phyloP scores from a whole-genome alignment of 2,113 vertebrate species.

The Haemorhous mexicanus region DNA sequence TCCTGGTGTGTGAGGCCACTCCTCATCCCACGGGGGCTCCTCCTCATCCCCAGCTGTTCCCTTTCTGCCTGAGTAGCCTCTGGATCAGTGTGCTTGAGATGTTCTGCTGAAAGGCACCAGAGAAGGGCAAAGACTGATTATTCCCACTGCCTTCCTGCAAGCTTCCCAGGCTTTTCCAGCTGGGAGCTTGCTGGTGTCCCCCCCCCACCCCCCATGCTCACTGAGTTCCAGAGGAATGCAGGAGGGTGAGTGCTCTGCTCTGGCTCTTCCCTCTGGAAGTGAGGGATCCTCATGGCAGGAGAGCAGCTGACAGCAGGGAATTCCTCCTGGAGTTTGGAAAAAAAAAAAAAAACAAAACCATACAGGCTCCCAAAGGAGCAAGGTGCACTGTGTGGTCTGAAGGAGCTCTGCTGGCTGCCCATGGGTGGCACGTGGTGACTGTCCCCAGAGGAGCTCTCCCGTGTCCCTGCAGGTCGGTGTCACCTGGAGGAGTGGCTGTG shows the following conservation, averaged over 20 bases:
- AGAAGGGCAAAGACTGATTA: slow-evolving; percentile 9
- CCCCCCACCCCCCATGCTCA: not conserved
- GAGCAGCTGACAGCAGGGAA: not conserved
- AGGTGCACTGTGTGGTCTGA: not conserved
- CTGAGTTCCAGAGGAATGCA: not conserved
- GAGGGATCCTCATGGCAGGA: not conserved
- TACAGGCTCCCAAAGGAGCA: not conserved
- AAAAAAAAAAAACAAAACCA: not conserved
- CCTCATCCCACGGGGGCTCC: not conserved
- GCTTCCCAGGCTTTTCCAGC: not conserved
- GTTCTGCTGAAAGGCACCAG: not conserved
- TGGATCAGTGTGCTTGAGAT: not conserved
- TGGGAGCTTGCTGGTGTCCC: not conserved
- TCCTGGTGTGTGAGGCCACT: not conserved
- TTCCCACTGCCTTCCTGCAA: not conserved
- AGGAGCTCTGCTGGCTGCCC: not conserved
- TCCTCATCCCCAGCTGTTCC: slow-evolving; percentile 21
- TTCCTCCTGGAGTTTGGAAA: not conserved
- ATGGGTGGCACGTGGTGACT: not conserved
- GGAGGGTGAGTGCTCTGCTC: not conserved
- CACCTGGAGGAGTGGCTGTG: not conserved
- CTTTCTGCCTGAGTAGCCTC: slow-evolving; percentile 5
- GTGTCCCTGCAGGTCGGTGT: not conserved
- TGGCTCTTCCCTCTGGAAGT: not conserved
- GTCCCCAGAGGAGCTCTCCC: not conserved